Evolutionary conservation across 2,797 vertebrate species (phyloP), one percentile per base, ranked within the genome.

Genomic region (Alfaro cultratus): DNA sequence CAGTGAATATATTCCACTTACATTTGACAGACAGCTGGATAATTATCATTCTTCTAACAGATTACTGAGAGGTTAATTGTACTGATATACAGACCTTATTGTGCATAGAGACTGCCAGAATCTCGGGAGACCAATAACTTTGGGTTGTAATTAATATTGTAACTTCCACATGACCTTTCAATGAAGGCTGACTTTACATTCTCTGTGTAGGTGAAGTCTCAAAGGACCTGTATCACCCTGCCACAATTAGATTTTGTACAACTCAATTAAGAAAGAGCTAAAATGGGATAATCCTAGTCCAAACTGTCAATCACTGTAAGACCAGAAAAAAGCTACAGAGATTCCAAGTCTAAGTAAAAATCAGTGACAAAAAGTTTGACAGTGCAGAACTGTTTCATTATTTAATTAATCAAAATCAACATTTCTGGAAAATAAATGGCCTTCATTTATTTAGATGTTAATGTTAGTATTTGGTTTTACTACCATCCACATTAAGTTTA

Each of bases 81-180:
- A 78, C 78, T 83, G 60, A 88, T 86, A 79, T 55, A 62, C 80
- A 68, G 75, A 43, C 83, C 78, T 80, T 78, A 75, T 84, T 85
- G 83, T 92, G 84, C 90, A 88, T 88, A 83, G 85, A 90, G 86
- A 83, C 79, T 31, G 74, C 73, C 77, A 18, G 77, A 86, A 82
- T 86, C 88, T 78, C 74, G 4, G 23, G 87, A 88, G 90, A 76
- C 74, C 11, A 2, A 53, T 80, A 82, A 83, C 85, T 90, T 88
- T 85, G 71, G 68, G 62, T 77, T 18, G 51, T 92, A 92, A 92
- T 91, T 93, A 91, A 90, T 90, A 79, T 80, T 77, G 76, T 91
- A 92, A 90, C 87, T 89, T 91, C 60, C 85, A 74, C 46, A 84
- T 91, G 89, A 93, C 92, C 90, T 93, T 93, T 91, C 73, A 87